Conservation (phyloP, 1,140 invertebrate species). For the Cardiocondyla obscurior region DNA sequence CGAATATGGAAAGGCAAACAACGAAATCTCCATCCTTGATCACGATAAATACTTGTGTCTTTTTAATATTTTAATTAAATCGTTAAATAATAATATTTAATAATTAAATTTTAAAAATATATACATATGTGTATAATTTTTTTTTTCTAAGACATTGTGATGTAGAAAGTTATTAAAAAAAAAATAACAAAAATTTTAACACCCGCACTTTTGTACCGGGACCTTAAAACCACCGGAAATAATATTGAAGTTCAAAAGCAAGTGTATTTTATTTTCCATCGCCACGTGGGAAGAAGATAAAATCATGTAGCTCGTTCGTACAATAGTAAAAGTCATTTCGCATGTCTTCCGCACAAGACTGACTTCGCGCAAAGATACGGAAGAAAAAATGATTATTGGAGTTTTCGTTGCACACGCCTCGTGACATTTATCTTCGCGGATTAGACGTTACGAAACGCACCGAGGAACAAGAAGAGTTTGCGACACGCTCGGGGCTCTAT, state of each 20-base stretch:
- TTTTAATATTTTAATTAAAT: background rate
- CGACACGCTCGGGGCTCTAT: constrained; percentile 8
- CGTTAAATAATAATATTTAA: background rate
- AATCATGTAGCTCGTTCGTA: constrained; percentile 4
- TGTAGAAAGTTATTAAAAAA: background rate
- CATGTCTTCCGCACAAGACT: background rate
- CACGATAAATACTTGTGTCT: background rate
- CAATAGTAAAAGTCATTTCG: constrained; percentile 25
- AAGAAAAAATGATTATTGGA: constrained; percentile 42
- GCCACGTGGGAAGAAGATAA: constrained; percentile 21
- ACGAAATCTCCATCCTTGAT: background rate
- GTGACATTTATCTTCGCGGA: constrained; percentile 53
- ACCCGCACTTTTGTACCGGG: background rate
- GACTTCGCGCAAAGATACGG: background rate
- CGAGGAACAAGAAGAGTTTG: constrained; percentile 18
- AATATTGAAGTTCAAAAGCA: constrained; percentile 5
- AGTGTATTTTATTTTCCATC: constrained; percentile 1
- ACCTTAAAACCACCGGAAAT: background rate
- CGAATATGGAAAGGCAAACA: background rate
- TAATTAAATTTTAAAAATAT: background rate
- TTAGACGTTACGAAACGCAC: constrained; percentile 42
- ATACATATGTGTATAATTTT: background rate
- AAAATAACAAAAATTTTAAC: background rate
- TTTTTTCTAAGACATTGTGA: background rate
- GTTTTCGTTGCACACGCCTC: constrained; percentile 38